These are phyloP conservation scores for Drosophila picticornis DNA, from an alignment of 2,888 invertebrate species.

Conservation along the genomic window DNA sequence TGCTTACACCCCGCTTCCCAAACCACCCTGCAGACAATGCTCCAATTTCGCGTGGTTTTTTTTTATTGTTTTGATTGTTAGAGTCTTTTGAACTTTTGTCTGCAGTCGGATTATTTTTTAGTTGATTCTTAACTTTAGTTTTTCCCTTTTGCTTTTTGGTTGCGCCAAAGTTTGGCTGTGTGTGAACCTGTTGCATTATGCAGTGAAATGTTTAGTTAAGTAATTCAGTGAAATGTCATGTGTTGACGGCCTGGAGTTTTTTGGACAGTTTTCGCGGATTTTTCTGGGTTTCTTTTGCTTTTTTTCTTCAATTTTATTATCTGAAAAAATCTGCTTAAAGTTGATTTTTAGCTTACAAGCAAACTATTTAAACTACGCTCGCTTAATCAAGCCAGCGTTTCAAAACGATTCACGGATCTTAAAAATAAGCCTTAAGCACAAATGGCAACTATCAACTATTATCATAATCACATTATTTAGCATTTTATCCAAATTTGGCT, in stretches of 20 bases:
- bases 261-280: background rate
- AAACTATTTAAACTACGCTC: background rate
- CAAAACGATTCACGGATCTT: background rate
- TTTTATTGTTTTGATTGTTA: background rate
- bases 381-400: background rate
- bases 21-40: constrained; percentile 29
- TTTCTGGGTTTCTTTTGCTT: background rate
- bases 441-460: constrained; percentile 4
- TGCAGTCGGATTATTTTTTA: constrained; percentile 7
- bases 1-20: background rate
- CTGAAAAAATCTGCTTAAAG: background rate
- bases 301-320: background rate
- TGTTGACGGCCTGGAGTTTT: constrained; percentile 12
- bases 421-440: background rate
- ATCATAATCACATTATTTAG: constrained; percentile 31
- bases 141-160: background rate
- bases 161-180: constrained; percentile 2
- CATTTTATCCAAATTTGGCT: constrained; percentile 32
- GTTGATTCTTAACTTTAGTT: constrained; percentile 5
- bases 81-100: constrained; percentile 43
- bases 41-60: constrained; percentile 37
- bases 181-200: constrained; percentile 34
- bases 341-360: background rate
- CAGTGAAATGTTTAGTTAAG: background rate
- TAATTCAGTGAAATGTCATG: constrained; percentile 13